Evolutionary conservation across 2,888 invertebrate species (phyloP), one percentile per base, ranked within the genome.

Genomic region (Caenorhabditis becei): DNA sequence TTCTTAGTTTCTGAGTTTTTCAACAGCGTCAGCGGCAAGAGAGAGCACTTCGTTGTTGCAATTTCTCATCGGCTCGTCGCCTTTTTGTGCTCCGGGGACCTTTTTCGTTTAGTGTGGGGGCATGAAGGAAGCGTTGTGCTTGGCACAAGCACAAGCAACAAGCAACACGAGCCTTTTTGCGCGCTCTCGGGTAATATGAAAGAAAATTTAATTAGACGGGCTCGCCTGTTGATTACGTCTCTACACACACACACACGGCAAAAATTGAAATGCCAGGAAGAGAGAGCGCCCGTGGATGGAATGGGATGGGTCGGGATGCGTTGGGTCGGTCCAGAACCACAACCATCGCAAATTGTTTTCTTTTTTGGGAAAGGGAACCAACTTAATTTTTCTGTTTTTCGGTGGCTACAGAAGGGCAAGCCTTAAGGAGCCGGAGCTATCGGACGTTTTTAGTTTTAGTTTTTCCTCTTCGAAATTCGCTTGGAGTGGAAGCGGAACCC

Each of bases 131-230:
- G 41, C 71, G 71, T 56, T 63, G 62, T 58, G 72, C 63, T 63
- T 72, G 56, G 72, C 63, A 63, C 72, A 72, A 56, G 61, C 65
- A 65, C 65, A 65, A 56, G 58, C 63, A 62, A 63, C 77, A 75
- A 75, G 77, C 69, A 77, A 77, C 77, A 69, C 62, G 77, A 77
- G 69, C 69, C 69, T 77, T 77, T 77, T 77, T 67, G 67, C 78
- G 62, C 61, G 63, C 59, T 63, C 58, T 65, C 59, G 71, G 71
- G 78, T 78, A 71, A 78, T 78, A 78, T 78, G 67, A 79, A 72
- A 67, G 72, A 72, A 72, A 79, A 79, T 79, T 79, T 79, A 72
- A 79, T 79, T 79, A 79, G 72, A 79, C 79, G 65, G 65, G 23
- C 67, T 59, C 79, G 66, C 67, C 61, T 77, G 70, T 70, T 63